Percentiles rank a stretch among this genome's conserved stretches.
Conservation (phyloP, 2,113 vertebrate species). For the Tragelaphus strepsiceros region DNA sequence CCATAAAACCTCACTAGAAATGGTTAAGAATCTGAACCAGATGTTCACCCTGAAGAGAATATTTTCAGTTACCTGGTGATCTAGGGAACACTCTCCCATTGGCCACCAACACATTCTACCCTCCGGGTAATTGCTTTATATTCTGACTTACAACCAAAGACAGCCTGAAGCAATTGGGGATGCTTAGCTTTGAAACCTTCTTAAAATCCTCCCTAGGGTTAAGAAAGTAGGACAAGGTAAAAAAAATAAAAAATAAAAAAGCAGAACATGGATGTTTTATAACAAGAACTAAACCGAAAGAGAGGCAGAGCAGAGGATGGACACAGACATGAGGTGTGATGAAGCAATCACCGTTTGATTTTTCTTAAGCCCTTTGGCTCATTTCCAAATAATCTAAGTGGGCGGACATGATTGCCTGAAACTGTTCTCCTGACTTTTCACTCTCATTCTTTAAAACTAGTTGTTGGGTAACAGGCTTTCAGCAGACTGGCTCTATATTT, state of each 20-base stretch:
- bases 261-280: conserved; percentile 15
- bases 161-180: conserved; percentile 48
- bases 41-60: neutral
- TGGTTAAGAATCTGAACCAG: neutral
- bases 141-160: conserved; percentile 52
- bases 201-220: conserved; percentile 58
- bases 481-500: neutral
- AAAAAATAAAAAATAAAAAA: neutral
- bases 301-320: neutral
- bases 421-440: neutral
- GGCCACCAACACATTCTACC: conserved; percentile 28
- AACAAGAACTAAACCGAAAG: conserved; percentile 1
- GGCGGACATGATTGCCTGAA: neutral
- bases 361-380: neutral
- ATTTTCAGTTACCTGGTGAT: conserved; percentile 16
- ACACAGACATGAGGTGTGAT: neutral
- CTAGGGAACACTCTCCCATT: neutral
- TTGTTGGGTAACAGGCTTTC: neutral
- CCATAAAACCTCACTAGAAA: neutral
- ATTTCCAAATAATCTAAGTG: neutral
- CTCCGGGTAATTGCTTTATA: conserved; percentile 49
- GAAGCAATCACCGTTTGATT: neutral
- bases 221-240: conserved; percentile 68
- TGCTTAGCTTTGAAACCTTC: conserved; percentile 51
- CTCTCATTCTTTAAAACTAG: neutral